Percentiles rank a stretch among this genome's conserved stretches.
phyloP scores from a whole-genome alignment of 2,113 vertebrate genomes.

The Budorcas taxicolor region DNA sequence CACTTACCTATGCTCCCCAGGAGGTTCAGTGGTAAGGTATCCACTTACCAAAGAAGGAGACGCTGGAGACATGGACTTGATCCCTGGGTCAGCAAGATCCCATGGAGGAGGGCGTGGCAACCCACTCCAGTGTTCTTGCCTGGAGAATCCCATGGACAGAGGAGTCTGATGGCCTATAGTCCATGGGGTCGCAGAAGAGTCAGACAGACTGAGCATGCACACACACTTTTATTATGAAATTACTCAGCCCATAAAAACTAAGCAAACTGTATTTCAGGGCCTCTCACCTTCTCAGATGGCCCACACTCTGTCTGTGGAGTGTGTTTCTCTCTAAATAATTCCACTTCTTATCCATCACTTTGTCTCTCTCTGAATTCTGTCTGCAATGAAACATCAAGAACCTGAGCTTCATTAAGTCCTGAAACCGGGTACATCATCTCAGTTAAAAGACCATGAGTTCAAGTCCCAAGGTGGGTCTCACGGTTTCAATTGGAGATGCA shows the following conservation, averaged over 20 bases:
- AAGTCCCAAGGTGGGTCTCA: neutral
- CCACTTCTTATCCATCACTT: neutral
- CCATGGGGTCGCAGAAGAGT: neutral
- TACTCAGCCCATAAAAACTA: neutral
- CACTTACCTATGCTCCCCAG: neutral
- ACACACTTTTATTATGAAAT: neutral
- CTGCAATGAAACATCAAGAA: neutral
- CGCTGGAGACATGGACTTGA: fast-evolving
- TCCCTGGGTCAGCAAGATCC: neutral
- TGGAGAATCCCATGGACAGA: neutral
- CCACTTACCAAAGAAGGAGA: neutral
- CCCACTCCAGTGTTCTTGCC: neutral
- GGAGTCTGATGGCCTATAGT: neutral
- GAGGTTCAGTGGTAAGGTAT: neutral
- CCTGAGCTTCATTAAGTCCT: neutral
- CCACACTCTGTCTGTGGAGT: neutral
- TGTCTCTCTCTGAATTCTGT: neutral
- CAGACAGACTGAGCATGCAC: neutral
- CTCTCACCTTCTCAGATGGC: neutral
- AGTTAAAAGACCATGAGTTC: neutral
- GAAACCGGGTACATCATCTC: neutral
- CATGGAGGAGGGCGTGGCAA: neutral
- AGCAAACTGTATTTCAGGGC: neutral
- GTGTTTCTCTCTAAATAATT: neutral
- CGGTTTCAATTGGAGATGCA: neutral